Base-by-base conservation (phyloP, 2,888 invertebrate genomes). In the Brachynemurus nebulosus region DNA sequence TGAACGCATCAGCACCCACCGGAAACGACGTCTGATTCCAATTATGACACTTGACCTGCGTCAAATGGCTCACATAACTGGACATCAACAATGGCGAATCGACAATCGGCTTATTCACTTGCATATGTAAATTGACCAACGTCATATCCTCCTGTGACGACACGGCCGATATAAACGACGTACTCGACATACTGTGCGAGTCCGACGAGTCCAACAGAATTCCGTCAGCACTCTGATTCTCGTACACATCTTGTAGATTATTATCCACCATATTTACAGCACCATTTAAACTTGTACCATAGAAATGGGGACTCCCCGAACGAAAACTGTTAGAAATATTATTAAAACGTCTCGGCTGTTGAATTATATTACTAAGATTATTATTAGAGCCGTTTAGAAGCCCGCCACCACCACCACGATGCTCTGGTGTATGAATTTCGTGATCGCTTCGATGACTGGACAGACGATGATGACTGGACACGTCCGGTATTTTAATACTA, bases 41-140 rank as follows among this genome's bases (percentile, higher is more conserved):
- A 62, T 89, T 89, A 23, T 69, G 64, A 55, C 85, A 85, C 47
- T 68, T 68, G 19, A 72, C 60, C 66, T 92, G 92, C 3, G 91
- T 89, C 57, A 96, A 68, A 63, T 95, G 92, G 55, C 83, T 83
- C 59, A 88, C 79, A 60, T 96, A 96, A 57, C 92, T 92, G 4
- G 91, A 86, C 90, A 96, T 91, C 1, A 96, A 68, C 42, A 96
- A 68, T 0, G 95, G 92, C 0, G 95, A 95, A 57, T 93, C 90
- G 5, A 89, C 81, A 50, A 96, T 95, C 0, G 93, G 86, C 47
- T 78, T 76, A 60, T 89, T 89, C 19, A 91, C 82, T 68, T 96
- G 95, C 78, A 90, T 88, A 57, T 93, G 92, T 12, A 96, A 70
- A 65, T 95, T 92, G 0, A 96, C 89, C 44, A 91, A 65, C 0